Evolutionary conservation across 2,888 invertebrate genomes (phyloP), one percentile per base, ranked within the genome.

Genomic region (Apocheima hispidaria): DNA sequence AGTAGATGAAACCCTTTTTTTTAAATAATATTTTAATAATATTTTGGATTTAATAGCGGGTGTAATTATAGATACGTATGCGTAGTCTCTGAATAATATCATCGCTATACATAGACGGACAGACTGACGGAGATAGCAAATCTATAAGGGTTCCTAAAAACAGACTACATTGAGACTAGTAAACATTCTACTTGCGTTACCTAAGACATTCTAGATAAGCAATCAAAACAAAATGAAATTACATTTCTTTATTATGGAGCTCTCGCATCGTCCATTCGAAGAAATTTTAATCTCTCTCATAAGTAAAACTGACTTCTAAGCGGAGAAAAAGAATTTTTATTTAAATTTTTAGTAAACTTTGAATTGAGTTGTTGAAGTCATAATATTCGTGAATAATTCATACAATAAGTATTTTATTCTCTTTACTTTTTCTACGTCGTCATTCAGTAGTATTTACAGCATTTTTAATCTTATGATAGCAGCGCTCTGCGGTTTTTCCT

Each of bases 291-390:
- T 86, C 83, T 84, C 70, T 75, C 79, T 79, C 73, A 77, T 76
- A 76, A 82, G 75, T 59, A 78, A 77, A 78, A 79, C 72, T 74
- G 75, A 78, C 76, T 75, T 77, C 73, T 75, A 75, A 78, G 78
- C 76, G 75, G 69, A 56, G 81, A 82, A 82, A 81, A 75, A 74
- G 71, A 70, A 78, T 77, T 86, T 86, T 86, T 82, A 87, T 87
- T 83, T 83, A 83, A 81, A 84, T 82, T 78, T 78, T 69, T 78
- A 78, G 75, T 75, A 78, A 83, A 84, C 78, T 84, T 84, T 75
- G 80, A 80, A 82, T 84, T 78, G 84, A 84, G 79, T 84, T 77
- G 79, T 79, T 81, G 77, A 81, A 82, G 78, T 80, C 79, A 83
- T 83, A 78, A 75, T 76, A 78, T 81, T 82, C 74, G 66, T 82